Conservation (phyloP, 1,140 invertebrate genomes). For the Eufriesea mexicana region DNA sequence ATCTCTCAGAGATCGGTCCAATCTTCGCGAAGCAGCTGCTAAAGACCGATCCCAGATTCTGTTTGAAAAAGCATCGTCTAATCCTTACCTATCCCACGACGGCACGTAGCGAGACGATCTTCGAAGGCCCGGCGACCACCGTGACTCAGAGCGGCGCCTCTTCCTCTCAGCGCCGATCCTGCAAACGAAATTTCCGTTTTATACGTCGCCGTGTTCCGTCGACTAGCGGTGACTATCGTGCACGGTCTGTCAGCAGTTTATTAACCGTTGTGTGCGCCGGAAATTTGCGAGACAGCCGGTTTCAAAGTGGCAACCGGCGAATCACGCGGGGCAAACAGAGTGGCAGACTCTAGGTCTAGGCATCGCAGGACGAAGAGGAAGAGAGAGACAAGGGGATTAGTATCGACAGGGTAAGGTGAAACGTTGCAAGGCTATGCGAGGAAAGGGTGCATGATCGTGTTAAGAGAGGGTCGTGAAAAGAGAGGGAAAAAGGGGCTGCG, state of each 20-base stretch:
- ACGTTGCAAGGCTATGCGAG: constrained; percentile 25
- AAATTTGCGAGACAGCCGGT: constrained; percentile 11
- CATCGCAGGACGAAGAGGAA: background rate
- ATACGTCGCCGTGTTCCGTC: background rate
- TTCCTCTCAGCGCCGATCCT: background rate
- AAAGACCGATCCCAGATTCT: no score
- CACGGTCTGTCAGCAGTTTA: background rate
- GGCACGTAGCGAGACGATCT: background rate
- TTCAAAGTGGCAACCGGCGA: constrained; percentile 4
- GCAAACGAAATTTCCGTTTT: constrained; percentile 31
- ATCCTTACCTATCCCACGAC: background rate
- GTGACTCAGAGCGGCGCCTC: background rate
- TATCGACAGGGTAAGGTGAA: constrained; percentile 26
- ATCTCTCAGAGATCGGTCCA: no score
- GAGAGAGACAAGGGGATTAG: constrained; percentile 19
- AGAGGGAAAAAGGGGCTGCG: background rate
- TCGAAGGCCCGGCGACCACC: no score
- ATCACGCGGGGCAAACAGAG: constrained; percentile 20
- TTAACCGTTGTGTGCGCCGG: background rate
- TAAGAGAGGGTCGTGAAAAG: constrained; percentile 1
- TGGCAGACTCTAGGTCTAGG: background rate
- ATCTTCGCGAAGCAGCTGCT: no score
- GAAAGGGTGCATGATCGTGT: constrained; percentile 31
- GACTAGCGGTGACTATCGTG: background rate
- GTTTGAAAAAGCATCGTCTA: background rate